A percentile compares a stretch with the other conserved stretches of the same genome.
Evolutionary conservation across 2,888 invertebrate species (phyloP).

Genomic region (Myathropa florea): DNA sequence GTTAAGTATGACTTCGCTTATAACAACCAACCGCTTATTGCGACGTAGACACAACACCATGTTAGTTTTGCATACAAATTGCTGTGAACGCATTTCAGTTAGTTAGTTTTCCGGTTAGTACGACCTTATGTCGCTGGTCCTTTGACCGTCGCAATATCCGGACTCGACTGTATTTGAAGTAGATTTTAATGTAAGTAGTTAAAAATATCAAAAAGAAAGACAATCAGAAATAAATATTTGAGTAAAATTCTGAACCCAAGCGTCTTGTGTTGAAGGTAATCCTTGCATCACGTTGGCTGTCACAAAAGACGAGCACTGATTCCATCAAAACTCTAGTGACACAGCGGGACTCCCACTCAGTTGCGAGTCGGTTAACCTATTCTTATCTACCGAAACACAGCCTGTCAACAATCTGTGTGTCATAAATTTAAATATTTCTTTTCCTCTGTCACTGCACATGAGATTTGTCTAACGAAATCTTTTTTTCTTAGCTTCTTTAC

Average conservation of each 20-base stretch:
- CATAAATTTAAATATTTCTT: not conserved
- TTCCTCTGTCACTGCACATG: not conserved
- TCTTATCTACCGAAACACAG: not conserved
- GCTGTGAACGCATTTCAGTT: no score
- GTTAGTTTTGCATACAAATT: no score
- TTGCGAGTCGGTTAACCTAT: not conserved
- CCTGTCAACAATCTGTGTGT: not conserved
- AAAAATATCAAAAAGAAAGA: not conserved
- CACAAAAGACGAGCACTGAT: not conserved
- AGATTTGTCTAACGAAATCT: not conserved
- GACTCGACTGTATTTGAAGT: no score
- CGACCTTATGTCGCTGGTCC: no score
- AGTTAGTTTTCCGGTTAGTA: no score
- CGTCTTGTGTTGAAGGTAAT: not conserved
- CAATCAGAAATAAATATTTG: not conserved
- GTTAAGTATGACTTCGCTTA: no score
- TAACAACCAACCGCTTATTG: no score
- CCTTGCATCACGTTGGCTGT: not conserved
- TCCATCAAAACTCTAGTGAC: not conserved
- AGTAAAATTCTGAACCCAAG: not conserved
- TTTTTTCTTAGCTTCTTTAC: not conserved
- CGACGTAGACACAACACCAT: no score
- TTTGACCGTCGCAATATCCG: no score
- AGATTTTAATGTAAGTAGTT: no score
- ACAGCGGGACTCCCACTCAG: not conserved